phyloP scores from a whole-genome alignment of 2,888 invertebrate genomes.

The Molanna angustata region DNA sequence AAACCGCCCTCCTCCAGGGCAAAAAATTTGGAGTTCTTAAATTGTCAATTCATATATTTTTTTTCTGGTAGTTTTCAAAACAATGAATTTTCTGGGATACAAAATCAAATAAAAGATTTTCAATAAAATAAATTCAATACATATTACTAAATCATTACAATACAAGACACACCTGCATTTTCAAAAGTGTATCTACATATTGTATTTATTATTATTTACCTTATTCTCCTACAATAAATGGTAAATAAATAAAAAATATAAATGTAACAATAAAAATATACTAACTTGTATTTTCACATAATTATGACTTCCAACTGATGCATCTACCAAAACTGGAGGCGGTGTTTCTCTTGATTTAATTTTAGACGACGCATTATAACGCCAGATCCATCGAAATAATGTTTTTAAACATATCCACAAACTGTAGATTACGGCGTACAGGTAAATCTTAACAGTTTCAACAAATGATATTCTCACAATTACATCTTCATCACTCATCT shows the following conservation, averaged over 20 bases:
- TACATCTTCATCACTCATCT: constrained; percentile 26
- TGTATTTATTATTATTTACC: too few species aligned
- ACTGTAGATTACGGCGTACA: constrained; percentile 51
- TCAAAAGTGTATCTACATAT: too few species aligned
- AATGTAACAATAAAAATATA: constrained; percentile 21
- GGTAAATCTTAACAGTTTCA: constrained; percentile 48
- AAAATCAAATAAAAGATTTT: too few species aligned
- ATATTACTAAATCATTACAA: too few species aligned
- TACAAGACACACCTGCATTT: too few species aligned
- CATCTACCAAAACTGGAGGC: constrained; percentile 58
- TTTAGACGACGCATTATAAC: constrained; percentile 39
- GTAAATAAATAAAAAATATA: constrained; percentile 1
- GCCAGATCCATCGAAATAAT: constrained; percentile 50
- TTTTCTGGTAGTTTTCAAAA: too few species aligned
- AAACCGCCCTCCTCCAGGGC: too few species aligned
- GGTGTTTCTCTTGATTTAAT: constrained; percentile 42
- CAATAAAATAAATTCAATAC: too few species aligned
- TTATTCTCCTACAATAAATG: too few species aligned
- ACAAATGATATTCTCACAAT: constrained; percentile 50
- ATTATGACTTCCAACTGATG: constrained; percentile 59
- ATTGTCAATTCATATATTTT: too few species aligned
- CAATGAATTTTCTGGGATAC: too few species aligned
- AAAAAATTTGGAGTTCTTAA: too few species aligned
- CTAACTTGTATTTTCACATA: constrained; percentile 64
- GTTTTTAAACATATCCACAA: constrained; percentile 51